Base-by-base conservation (phyloP, 2,888 invertebrate species). In the Drosophila nigricruria region DNA sequence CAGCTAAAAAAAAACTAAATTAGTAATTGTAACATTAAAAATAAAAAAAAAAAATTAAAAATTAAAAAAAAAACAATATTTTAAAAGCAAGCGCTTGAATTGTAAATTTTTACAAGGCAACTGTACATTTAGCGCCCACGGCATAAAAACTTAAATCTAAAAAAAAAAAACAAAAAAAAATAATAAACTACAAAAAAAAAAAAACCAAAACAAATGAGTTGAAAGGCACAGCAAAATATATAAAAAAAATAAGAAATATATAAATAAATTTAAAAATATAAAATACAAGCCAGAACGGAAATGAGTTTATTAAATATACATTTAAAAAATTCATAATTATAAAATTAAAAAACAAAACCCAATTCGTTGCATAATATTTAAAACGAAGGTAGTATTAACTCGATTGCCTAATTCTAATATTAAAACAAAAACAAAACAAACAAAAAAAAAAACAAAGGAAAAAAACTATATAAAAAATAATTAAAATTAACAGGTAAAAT, bases 391-490 rank as follows among this genome's bases (percentile, higher is more conserved):
- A 89, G 90, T 88, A 90, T 86, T 89, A 85, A 88, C 88, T 88
- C 90, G 89, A 90, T 91, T 91, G 91, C 91, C 91, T 92, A 91
- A 91, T 91, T 91, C 91, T 91, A 90, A 89, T 90, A 90, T 88
- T 89, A 88, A 81, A 77, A 56, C 81, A 82, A 90, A 82, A 67
- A 52, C 79, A 82, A 90, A 82, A 66, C 14, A 73, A 79, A 30
- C 30, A 9, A 73, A 75, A 60, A 62, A 42, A 77, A 81, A 86
- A 86, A 80, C 16, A 73, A 79, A 77, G 82, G 81, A 65, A 59
- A 75, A 75, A 74, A 78, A 85, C 74, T 67, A 77, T 72, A 78
- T 65, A 78, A 79, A 77, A 82, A 82, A 79, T 74, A 87, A 54
- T 84, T 89, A 89, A 86, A 79, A 89, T 89, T 83, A 83, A 83